Evolutionary conservation across 2,113 vertebrate species (phyloP).

Genomic region (Corythornis cristatus): DNA sequence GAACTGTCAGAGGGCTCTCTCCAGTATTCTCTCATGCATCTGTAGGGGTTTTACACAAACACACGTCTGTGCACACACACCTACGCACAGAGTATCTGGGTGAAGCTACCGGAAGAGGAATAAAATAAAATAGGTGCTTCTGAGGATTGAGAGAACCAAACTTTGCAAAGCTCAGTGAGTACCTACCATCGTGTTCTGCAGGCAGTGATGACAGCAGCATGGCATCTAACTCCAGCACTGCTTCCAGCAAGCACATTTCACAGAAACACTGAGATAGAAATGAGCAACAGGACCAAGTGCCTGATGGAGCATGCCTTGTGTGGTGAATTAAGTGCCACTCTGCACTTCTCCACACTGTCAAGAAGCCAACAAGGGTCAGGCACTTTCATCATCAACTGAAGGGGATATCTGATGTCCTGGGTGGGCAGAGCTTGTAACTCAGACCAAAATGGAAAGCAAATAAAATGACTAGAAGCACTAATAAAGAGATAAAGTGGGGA

Average conservation of each 20-base stretch:
- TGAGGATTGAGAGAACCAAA: background rate
- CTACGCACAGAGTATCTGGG: background rate
- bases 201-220: background rate
- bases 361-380: background rate
- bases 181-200: background rate
- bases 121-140: background rate
- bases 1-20: background rate
- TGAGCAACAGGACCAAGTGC: background rate
- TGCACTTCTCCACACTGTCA: background rate
- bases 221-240: background rate
- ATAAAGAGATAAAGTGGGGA: background rate
- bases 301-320: background rate
- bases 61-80: background rate
- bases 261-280: background rate
- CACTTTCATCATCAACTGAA: background rate
- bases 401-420: background rate
- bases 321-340: conserved; percentile 6
- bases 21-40: background rate
- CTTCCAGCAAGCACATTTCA: background rate
- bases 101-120: background rate
- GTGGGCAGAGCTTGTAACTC: background rate
- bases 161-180: background rate
- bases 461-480: background rate
- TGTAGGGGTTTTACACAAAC: background rate
- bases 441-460: background rate